Evolutionary conservation across 2,113 vertebrate species (phyloP).

Genomic region (Rhinopithecus roxellana): DNA sequence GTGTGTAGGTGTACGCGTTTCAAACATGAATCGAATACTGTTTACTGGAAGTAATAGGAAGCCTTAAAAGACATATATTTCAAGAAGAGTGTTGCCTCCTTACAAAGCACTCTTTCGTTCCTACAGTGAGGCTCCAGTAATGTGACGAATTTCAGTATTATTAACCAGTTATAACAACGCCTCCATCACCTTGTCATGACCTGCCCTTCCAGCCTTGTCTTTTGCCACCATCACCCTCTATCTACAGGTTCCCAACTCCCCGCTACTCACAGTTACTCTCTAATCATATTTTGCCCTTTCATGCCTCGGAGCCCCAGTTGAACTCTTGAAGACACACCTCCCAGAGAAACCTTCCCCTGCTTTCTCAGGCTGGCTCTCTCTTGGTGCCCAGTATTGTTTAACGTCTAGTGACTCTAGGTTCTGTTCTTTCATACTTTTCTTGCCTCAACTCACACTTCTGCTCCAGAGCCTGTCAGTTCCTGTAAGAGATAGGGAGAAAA

Average conservation of each 20-base stretch:
- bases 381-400: not conserved
- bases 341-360: not conserved
- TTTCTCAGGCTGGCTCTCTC: not conserved
- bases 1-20: not conserved
- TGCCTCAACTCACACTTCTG: not conserved
- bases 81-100: not conserved
- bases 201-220: not conserved
- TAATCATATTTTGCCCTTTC: not conserved
- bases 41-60: not conserved
- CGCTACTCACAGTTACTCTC: rapidly evolving
- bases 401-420: not conserved
- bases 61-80: not conserved
- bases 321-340: not conserved
- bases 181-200: too few species aligned
- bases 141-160: not conserved
- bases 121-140: not conserved
- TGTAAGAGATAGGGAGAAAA: not conserved
- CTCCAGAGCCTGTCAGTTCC: not conserved
- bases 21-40: not conserved
- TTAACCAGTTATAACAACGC: not conserved
- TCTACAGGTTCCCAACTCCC: not conserved
- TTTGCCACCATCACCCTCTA: not conserved
- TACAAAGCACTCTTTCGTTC: not conserved
- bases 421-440: not conserved
- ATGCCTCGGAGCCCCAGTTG: not conserved